phyloP scores from a whole-genome alignment of 2,113 vertebrate species.

The Caranx melampygus region DNA sequence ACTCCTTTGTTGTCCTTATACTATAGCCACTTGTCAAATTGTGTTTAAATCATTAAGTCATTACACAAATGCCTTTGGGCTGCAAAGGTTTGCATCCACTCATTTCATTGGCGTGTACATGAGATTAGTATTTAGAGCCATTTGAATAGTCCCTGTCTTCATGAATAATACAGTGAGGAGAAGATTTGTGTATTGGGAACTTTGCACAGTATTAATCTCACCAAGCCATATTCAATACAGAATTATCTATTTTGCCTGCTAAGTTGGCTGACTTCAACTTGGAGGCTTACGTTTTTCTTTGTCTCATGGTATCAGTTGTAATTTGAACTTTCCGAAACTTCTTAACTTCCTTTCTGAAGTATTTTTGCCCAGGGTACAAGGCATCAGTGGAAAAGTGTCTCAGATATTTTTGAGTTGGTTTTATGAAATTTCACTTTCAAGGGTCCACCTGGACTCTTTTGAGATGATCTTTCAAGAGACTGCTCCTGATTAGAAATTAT shows the following conservation, averaged over 20 bases:
- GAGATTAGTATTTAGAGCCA: background rate
- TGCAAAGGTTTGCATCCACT: too few relatives aligned
- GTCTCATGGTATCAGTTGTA: background rate
- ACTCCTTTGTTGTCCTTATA: background rate
- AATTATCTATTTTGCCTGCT: background rate
- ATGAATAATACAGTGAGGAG: background rate
- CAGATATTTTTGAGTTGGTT: constrained; percentile 32
- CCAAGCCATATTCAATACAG: background rate
- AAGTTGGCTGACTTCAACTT: background rate
- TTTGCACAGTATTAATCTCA: background rate
- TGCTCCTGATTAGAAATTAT: constrained; percentile 70
- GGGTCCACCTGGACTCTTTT: constrained; percentile 65
- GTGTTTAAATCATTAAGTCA: background rate
- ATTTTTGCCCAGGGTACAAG: background rate
- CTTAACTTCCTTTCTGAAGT: background rate
- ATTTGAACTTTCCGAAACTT: constrained; percentile 1
- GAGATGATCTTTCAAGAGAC: constrained; percentile 49
- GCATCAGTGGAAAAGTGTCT: constrained; percentile 37
- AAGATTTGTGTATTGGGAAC: background rate
- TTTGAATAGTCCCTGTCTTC: background rate
- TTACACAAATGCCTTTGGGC: background rate
- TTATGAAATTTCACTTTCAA: constrained; percentile 58
- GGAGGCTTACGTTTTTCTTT: background rate
- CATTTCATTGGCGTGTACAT: background rate
- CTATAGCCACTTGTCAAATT: background rate